Evolutionary conservation across 2,888 invertebrate genomes (phyloP), one percentile per base, ranked within the genome.

Genomic region (Steromphala cineraria): DNA sequence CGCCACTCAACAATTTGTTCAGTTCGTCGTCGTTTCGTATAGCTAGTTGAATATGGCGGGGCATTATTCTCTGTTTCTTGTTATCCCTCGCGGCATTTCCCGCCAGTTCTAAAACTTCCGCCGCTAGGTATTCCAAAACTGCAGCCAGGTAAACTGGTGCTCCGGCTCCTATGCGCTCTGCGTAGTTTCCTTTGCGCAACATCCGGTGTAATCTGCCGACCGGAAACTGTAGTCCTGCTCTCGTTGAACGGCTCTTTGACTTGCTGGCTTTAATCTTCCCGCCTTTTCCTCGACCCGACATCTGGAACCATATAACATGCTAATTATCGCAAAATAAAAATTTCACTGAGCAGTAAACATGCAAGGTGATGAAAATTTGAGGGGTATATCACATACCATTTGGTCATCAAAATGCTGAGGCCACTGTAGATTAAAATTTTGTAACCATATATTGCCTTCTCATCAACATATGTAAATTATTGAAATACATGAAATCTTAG

Each of bases 21-120:
- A 97, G 93, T 90, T 97, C 97, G 88, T 96, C 96, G 91, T 97
- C 97, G 92, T 96, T 96, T 19, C 96, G 94, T 78, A 97, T 95
- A 21, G 96, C 96, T 85, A 97, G 90, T 91, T 96, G 96, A 36
- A 97, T 94, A 92, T 97, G 97, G 75, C 96, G 95, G 0, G 96
- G 96, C 80, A 96, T 95, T 89, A 97, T 96, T 93, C 95, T 94
- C 0, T 94, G 94, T 78, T 96, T 95, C 31, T 95, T 95, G 90
- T 96, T 96, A 89, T 93, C 93, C 40, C 93, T 89, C 55, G 93
- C 93, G 21, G 93, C 93, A 86, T 93, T 93, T 56, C 93, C 93
- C 40, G 93, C 93, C 89, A 93, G 87, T 85, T 93, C 93, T 15
- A 93, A 85, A 40, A 93, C 93, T 93, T 96, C 96, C n/a, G 96